Evolutionary conservation across 2,888 invertebrate genomes (phyloP).

Genomic region (Thymelicus lineola): DNA sequence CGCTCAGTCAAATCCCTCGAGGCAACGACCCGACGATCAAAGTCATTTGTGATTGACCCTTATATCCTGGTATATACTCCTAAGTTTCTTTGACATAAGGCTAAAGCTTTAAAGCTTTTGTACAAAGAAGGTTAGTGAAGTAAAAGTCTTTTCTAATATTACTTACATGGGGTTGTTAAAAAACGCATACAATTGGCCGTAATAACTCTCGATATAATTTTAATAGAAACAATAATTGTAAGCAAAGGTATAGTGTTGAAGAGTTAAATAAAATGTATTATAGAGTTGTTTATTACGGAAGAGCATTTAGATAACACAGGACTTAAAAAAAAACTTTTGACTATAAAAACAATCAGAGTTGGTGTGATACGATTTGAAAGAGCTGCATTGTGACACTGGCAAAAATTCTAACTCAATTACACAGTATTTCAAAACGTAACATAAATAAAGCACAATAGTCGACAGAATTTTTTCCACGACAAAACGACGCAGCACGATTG

Average conservation of each 20-base stretch:
- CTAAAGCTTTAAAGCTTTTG: constrained; percentile 22
- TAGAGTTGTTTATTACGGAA: too few relatives aligned
- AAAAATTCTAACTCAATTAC: too few relatives aligned
- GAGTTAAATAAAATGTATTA: too few relatives aligned
- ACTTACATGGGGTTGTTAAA: background rate
- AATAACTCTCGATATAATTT: background rate
- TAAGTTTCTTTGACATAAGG: constrained; percentile 34
- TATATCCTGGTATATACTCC: constrained; percentile 27
- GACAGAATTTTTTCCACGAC: constrained; percentile 19
- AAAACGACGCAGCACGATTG: constrained; percentile 44
- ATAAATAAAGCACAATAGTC: constrained; percentile 8
- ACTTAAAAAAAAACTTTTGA: too few relatives aligned
- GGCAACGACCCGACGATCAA: constrained; percentile 36
- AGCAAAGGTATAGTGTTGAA: too few relatives aligned
- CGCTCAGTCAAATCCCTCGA: constrained; percentile 45
- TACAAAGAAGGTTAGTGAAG: constrained; percentile 9
- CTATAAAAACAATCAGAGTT: too few relatives aligned
- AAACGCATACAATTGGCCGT: background rate
- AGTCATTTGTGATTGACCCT: constrained; percentile 43
- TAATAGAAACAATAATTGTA: too few relatives aligned
- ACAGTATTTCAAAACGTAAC: background rate
- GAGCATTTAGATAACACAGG: too few relatives aligned
- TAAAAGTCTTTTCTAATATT: background rate
- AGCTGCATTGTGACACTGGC: too few relatives aligned
- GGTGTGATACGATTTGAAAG: too few relatives aligned